phyloP scores from a whole-genome alignment of 2,797 vertebrate genomes.

The Anas capensis region DNA sequence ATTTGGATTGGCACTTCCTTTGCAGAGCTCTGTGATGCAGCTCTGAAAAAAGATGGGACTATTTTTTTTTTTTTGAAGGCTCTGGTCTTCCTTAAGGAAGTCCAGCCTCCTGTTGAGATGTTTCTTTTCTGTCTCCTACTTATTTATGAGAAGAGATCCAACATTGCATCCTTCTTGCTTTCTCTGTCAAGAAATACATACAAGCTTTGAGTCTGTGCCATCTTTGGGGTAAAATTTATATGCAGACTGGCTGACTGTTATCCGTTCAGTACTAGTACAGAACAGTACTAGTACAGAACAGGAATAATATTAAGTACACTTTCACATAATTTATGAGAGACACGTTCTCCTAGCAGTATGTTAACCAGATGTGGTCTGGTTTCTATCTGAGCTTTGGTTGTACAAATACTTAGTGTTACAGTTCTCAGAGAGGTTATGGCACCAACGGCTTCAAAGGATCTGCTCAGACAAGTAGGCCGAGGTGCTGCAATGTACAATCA shows the following conservation, averaged over 20 bases:
- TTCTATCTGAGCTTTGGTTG: not conserved
- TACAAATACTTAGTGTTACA: not conserved
- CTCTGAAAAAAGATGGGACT: not conserved
- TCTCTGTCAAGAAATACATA: not conserved
- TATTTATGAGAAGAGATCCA: not conserved
- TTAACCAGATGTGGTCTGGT: not conserved
- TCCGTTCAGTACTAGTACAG: not conserved
- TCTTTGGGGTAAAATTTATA: not conserved
- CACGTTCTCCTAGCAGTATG: not conserved
- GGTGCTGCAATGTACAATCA: not conserved
- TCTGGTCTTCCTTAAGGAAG: not conserved
- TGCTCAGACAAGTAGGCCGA: accelerated
- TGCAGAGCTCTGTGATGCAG: not conserved
- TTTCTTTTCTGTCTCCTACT: not conserved
- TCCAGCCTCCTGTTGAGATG: not conserved
- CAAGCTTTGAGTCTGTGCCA: not conserved
- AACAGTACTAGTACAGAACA: not conserved
- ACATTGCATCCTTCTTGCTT: not conserved
- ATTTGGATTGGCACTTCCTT: slow-evolving; percentile 28
- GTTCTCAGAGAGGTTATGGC: not conserved
- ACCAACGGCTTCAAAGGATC: not conserved
- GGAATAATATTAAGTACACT: not conserved
- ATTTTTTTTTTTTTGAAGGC: not conserved
- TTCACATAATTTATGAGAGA: not conserved
- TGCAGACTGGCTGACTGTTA: not conserved